phyloP scores from a whole-genome alignment of 2,888 invertebrate genomes.

The Argyresthia albistria region DNA sequence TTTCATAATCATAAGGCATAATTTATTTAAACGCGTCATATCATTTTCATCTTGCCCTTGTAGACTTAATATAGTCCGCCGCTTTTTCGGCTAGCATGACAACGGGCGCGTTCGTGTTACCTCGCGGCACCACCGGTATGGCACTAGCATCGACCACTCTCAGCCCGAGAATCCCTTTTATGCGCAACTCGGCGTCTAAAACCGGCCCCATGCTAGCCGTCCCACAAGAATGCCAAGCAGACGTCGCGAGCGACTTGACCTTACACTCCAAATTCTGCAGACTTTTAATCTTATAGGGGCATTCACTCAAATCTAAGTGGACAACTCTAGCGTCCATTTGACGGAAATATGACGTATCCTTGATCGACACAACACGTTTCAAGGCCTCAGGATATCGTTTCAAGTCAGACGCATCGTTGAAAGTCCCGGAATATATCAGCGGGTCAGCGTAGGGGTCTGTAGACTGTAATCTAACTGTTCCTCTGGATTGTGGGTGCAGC shows the following conservation, averaged over 20 bases:
- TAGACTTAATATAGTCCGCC: conserved; percentile 36
- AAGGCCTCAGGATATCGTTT: conserved; percentile 32
- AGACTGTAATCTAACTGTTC: conserved; percentile 31
- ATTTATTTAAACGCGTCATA: too few species aligned
- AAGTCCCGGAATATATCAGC: conserved; percentile 42
- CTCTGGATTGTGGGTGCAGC: conserved; percentile 47
- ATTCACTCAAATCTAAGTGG: conserved; percentile 27
- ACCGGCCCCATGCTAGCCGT: conserved; percentile 47
- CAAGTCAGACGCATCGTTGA: conserved; percentile 31
- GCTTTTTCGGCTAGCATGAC: conserved; percentile 55
- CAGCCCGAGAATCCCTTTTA: conserved; percentile 29
- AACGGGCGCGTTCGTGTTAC: conserved; percentile 53
- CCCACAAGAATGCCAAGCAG: conserved; percentile 56
- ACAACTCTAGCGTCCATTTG: conserved; percentile 29
- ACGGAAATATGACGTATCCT: conserved; percentile 34
- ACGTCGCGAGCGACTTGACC: conserved; percentile 31
- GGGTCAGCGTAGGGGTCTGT: conserved; percentile 30
- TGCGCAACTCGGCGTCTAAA: conserved; percentile 31
- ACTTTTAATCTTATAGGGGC: conserved; percentile 16
- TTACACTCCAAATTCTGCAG: conserved; percentile 40
- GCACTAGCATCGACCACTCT: conserved; percentile 52
- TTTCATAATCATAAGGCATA: too few species aligned
- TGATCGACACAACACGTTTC: conserved; percentile 26
- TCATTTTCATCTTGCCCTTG: too few species aligned
- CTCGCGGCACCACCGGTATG: conserved; percentile 41